phyloP scores from a whole-genome alignment of 92 coral and sea anemone genomes.

The Siderastrea siderea region DNA sequence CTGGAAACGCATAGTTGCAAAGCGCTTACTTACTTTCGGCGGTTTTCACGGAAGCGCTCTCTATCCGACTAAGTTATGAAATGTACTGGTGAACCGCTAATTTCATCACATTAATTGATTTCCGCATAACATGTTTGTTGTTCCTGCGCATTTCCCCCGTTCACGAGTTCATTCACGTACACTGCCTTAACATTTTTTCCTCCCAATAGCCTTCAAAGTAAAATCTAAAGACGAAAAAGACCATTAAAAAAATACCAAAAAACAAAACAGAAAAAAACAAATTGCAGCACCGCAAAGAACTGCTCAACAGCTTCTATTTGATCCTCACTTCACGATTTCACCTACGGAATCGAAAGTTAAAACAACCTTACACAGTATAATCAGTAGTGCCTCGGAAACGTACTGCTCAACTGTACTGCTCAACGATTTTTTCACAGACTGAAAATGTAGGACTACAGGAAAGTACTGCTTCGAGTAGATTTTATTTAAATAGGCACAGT shows the following conservation, averaged over 20 bases:
- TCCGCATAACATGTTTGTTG: conserved; percentile 46
- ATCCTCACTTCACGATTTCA: not conserved
- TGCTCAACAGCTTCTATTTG: not conserved
- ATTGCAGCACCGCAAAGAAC: not conserved
- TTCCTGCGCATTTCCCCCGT: conserved; percentile 34
- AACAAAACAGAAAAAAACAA: not conserved
- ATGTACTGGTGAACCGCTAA: conserved; percentile 26
- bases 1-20: not conserved
- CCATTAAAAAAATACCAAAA: not conserved
- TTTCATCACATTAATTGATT: conserved; percentile 35
- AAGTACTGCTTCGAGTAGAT: not conserved
- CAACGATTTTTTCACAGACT: not conserved
- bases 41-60: conserved; percentile 10
- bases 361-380: not conserved
- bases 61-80: conserved; percentile 11
- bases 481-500: not conserved
- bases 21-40: conserved; percentile 1
- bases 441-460: not conserved
- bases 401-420: not conserved
- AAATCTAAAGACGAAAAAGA: too few relatives aligned
- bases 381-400: not conserved
- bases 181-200: not conserved
- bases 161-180: conserved; percentile 32
- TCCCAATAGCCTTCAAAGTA: not conserved
- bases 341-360: not conserved